phyloP scores from a whole-genome alignment of 2,888 invertebrate genomes.

The Drosophila mayaguana region DNA sequence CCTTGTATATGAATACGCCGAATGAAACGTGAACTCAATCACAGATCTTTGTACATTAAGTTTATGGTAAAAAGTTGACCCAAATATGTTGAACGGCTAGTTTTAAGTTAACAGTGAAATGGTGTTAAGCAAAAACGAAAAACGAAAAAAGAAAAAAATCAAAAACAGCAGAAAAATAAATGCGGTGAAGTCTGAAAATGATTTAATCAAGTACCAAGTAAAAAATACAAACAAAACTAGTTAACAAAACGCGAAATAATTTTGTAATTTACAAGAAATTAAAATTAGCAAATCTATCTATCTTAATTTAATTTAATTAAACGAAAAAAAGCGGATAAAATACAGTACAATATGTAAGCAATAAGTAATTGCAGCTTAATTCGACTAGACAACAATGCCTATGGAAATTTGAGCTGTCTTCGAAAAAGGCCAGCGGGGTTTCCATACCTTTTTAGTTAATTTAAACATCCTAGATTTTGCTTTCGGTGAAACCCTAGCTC shows the following conservation, averaged over 20 bases:
- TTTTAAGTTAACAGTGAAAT: slow-evolving; percentile 61
- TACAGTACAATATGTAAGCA: slow-evolving; percentile 54
- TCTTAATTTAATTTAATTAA: slow-evolving; percentile 85
- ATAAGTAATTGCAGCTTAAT: slow-evolving; percentile 30
- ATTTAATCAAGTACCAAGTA: slow-evolving; percentile 81
- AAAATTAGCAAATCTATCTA: slow-evolving; percentile 64
- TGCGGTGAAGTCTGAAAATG: slow-evolving; percentile 83
- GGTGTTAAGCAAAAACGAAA: slow-evolving; percentile 42
- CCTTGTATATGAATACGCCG: slow-evolving; percentile 38
- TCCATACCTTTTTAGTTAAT: slow-evolving; percentile 10
- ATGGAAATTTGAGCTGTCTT: slow-evolving; percentile 9
- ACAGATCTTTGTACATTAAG: slow-evolving; percentile 74
- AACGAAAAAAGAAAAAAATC: neutral
- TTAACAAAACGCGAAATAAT: slow-evolving; percentile 57
- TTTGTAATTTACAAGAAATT: slow-evolving; percentile 66
- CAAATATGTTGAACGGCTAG: slow-evolving; percentile 69
- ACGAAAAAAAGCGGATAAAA: slow-evolving; percentile 71
- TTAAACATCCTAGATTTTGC: slow-evolving; percentile 8
- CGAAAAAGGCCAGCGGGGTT: neutral
- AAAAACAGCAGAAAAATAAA: slow-evolving; percentile 55
- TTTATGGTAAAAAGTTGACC: slow-evolving; percentile 71
- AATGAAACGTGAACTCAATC: slow-evolving; percentile 54
- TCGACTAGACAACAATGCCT: slow-evolving; percentile 35
- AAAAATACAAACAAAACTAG: slow-evolving; percentile 48
- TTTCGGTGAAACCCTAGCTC: neutral